phyloP scores from a whole-genome alignment of 1,140 invertebrate genomes.

The Bombyx mandarina region DNA sequence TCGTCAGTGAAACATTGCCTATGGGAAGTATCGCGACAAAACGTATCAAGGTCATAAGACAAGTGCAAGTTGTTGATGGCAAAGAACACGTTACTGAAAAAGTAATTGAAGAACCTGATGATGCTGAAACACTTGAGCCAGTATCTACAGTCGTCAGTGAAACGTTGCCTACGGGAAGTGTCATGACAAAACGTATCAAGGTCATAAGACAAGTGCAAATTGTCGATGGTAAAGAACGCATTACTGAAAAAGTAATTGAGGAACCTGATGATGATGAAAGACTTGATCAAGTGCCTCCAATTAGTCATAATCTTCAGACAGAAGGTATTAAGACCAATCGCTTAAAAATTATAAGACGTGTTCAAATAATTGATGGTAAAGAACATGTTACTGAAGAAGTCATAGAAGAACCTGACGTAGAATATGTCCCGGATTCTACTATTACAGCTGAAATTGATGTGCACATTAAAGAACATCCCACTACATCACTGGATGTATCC shows the following conservation, averaged over 20 bases:
- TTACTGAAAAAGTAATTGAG: conserved; percentile 77
- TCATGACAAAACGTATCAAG: not conserved
- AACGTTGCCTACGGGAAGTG: too few relatives aligned
- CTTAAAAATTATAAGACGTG: conserved; percentile 76
- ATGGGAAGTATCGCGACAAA: conserved; percentile 53
- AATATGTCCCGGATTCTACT: conserved; percentile 3
- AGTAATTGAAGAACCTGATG: conserved; percentile 85
- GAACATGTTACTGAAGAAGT: conserved; percentile 78
- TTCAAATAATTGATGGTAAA: conserved; percentile 83
- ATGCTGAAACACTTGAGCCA: conserved; percentile 70
- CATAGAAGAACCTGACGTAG: conserved; percentile 77
- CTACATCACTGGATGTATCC: too few relatives aligned
- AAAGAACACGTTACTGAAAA: conserved; percentile 87
- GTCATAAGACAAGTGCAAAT: conserved; percentile 79
- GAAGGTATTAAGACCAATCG: conserved; percentile 63
- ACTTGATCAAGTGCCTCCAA: conserved; percentile 18
- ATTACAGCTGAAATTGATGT: conserved; percentile 3
- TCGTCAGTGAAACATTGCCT: conserved; percentile 13
- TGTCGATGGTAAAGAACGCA: conserved; percentile 81
- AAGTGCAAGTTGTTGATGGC: conserved; percentile 82
- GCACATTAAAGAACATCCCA: not conserved
- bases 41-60: conserved; percentile 75
- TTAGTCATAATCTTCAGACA: conserved; percentile 18
- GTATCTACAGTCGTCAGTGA: too few relatives aligned
- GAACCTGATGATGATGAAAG: conserved; percentile 12